These are phyloP conservation scores for Myotis planiceps DNA, from an alignment of 2,797 vertebrate genomes.

Conservation along the genomic window DNA sequence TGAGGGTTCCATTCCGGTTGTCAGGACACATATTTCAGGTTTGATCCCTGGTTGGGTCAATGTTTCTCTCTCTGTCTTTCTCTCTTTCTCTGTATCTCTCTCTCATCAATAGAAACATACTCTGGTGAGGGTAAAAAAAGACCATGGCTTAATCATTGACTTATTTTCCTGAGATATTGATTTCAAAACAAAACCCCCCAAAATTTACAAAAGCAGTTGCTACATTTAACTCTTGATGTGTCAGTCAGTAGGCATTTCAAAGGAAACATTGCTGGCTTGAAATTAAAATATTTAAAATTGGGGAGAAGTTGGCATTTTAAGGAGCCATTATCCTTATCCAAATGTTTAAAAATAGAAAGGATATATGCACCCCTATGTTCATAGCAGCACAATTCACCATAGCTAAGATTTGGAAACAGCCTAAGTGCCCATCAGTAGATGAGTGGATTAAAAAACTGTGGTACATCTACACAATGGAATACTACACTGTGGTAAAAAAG, in stretches of 20 bases:
- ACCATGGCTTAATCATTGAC: neutral
- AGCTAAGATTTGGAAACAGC: no score
- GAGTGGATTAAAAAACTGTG: no score
- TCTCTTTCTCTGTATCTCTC: neutral
- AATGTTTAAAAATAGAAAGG: neutral
- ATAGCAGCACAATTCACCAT: no score
- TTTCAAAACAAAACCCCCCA: neutral
- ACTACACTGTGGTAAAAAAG: no score
- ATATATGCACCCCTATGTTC: no score
- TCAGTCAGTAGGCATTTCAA: neutral
- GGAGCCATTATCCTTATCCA: neutral
- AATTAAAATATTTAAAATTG: slow-evolving; percentile 8
- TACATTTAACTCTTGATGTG: neutral
- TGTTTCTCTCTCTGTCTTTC: neutral
- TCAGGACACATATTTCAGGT: neutral
- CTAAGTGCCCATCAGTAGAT: no score
- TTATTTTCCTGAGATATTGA: slow-evolving; percentile 16
- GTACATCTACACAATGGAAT: no score
- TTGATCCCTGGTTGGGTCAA: neutral
- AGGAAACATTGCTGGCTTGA: neutral
- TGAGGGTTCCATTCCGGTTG: accelerated
- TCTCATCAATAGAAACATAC: neutral
- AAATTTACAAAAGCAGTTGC: neutral
- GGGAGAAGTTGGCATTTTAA: neutral
- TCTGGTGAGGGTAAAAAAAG: neutral